Conservation (phyloP, 2,797 vertebrate species). For the Clarias fuscus region DNA sequence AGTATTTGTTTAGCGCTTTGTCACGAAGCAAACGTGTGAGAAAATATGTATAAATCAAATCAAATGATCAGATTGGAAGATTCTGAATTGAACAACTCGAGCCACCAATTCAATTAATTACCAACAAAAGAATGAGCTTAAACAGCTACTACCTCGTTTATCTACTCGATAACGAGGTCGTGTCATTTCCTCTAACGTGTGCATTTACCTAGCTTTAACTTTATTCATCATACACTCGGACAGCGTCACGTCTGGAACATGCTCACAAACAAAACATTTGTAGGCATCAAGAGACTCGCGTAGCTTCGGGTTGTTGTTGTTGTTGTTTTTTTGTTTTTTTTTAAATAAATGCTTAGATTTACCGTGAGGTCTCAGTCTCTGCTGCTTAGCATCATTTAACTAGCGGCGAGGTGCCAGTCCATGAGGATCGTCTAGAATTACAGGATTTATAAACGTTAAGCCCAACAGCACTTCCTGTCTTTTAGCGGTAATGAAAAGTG, state of each 20-base stretch:
- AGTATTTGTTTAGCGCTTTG: too few relatives aligned
- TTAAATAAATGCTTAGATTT: background rate
- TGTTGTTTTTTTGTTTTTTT: background rate
- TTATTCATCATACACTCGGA: background rate
- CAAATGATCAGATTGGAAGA: too few relatives aligned
- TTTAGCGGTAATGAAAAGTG: too few relatives aligned
- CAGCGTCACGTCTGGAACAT: background rate
- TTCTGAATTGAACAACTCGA: too few relatives aligned
- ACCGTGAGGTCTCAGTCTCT: background rate
- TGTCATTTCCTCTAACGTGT: background rate
- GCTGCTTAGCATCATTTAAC: background rate
- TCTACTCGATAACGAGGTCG: background rate
- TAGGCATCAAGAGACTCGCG: background rate
- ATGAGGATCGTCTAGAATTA: background rate
- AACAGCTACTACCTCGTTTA: too few relatives aligned
- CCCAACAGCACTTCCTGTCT: too few relatives aligned
- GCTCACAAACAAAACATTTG: background rate
- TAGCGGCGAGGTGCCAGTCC: background rate
- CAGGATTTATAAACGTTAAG: background rate
- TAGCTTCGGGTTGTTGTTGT: background rate
- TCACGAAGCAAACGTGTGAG: too few relatives aligned
- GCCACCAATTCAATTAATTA: too few relatives aligned
- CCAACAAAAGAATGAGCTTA: too few relatives aligned
- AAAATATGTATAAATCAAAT: too few relatives aligned
- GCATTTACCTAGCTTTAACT: background rate